These are phyloP conservation scores for Ischnus inquisitorius DNA, from an alignment of 2,888 invertebrate species.

Conservation along the genomic window DNA sequence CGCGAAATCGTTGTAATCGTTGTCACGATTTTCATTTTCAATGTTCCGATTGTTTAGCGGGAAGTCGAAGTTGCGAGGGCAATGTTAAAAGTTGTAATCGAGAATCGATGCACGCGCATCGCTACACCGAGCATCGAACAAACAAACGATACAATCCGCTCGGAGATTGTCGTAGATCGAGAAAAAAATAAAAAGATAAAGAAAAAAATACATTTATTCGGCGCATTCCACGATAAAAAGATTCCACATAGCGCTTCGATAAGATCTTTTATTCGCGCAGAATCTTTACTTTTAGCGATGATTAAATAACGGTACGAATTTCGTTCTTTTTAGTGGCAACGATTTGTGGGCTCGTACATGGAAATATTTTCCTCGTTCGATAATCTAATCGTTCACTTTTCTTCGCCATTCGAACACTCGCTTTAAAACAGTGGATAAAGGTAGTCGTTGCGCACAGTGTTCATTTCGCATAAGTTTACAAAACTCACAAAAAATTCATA, in stretches of 20 bases:
- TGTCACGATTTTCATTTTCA: constrained; percentile 2
- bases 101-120: constrained; percentile 16
- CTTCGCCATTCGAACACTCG: too few species aligned
- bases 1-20: constrained; percentile 45
- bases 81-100: not conserved
- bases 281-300: too few species aligned
- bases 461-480: too few species aligned
- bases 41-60: not conserved
- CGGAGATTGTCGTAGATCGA: not conserved
- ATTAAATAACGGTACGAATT: too few species aligned
- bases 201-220: not conserved
- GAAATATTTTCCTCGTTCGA: too few species aligned
- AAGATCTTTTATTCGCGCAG: too few species aligned
- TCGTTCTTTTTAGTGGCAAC: too few species aligned
- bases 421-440: too few species aligned
- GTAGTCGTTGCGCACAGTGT: too few species aligned
- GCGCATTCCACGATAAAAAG: constrained; percentile 14
- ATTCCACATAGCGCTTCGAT: not conserved
- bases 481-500: too few species aligned
- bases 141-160: constrained; percentile 3
- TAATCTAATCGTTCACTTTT: too few species aligned
- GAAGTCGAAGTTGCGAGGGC: not conserved
- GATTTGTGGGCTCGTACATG: too few species aligned
- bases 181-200: not conserved
- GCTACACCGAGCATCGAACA: not conserved